A percentile compares a stretch with the other conserved stretches of the same genome.
phyloP scores from a whole-genome alignment of 2,797 vertebrate genomes.

The Lycodopsis pacificus region DNA sequence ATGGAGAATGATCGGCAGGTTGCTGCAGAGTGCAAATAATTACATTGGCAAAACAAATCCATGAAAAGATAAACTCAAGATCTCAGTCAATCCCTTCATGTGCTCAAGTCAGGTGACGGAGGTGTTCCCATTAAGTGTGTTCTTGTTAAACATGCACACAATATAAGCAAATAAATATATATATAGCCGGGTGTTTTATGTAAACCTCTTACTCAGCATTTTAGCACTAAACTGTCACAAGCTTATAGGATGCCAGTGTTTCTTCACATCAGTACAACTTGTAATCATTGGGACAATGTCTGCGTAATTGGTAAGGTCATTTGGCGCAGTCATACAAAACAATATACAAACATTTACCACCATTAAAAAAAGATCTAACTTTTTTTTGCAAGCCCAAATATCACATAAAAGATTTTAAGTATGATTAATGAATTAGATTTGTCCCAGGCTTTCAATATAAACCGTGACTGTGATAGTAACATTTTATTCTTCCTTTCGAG shows the following conservation, averaged over 20 bases:
- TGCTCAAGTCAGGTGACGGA: neutral
- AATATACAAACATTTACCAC: neutral
- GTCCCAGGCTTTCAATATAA: neutral
- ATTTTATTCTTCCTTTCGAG: neutral
- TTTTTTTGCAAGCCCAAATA: neutral
- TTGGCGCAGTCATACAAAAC: conserved; percentile 23
- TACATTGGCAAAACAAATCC: neutral
- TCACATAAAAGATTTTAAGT: neutral
- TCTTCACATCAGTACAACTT: conserved; percentile 25
- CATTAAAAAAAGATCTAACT: neutral
- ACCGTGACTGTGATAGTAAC: conserved; percentile 6
- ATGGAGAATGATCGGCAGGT: conserved; percentile 1
- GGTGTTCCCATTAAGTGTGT: neutral
- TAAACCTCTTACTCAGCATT: neutral
- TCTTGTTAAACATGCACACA: neutral
- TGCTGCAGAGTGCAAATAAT: conserved; percentile 6
- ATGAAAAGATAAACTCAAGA: neutral
- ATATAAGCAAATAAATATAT: neutral
- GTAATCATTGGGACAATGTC: neutral
- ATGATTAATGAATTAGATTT: neutral
- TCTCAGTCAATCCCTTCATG: neutral
- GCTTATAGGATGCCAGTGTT: neutral
- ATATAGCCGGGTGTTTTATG: neutral
- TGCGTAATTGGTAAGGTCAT: conserved; percentile 6
- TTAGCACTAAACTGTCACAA: neutral